Conservation (phyloP, 2,797 vertebrate genomes). For the Thalassophryne amazonica region DNA sequence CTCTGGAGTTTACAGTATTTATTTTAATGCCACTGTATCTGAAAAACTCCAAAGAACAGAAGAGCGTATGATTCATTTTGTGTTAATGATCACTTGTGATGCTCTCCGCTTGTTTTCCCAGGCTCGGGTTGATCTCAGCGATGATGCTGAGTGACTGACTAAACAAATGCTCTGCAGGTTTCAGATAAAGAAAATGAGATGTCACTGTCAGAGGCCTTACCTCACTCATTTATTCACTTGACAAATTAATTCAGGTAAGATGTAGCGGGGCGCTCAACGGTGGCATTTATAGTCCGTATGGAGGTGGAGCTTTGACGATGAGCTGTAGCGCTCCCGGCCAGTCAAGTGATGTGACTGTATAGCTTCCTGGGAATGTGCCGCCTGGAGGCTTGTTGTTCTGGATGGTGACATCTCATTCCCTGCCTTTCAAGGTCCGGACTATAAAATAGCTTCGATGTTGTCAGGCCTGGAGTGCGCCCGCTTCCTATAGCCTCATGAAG, state of each 20-base stretch:
- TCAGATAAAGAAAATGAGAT: neutral
- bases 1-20: too few relatives aligned
- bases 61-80: too few relatives aligned
- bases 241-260: constrained; percentile 15
- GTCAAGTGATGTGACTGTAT: constrained; percentile 18
- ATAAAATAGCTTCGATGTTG: constrained; percentile 32
- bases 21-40: too few relatives aligned
- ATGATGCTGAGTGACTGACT: constrained; percentile 3
- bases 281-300: constrained; percentile 23
- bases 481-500: constrained; percentile 7
- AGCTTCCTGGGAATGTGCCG: constrained; percentile 24
- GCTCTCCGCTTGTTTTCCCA: neutral
- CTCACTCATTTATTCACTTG: constrained; percentile 17
- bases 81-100: too few relatives aligned
- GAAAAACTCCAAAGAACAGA: too few relatives aligned
- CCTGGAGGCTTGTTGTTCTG: constrained; percentile 41
- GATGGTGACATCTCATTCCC: constrained; percentile 48
- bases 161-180: neutral
- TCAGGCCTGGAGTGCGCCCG: constrained; percentile 30
- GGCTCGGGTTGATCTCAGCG: neutral
- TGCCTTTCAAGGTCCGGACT: constrained; percentile 33
- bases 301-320: constrained; percentile 26
- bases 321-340: constrained; percentile 12
- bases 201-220: neutral
- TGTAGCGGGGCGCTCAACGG: neutral